A percentile compares a stretch with the other conserved stretches of the same genome.
phyloP scores from a whole-genome alignment of 2,888 invertebrate genomes.

The Osmoderma eremita region DNA sequence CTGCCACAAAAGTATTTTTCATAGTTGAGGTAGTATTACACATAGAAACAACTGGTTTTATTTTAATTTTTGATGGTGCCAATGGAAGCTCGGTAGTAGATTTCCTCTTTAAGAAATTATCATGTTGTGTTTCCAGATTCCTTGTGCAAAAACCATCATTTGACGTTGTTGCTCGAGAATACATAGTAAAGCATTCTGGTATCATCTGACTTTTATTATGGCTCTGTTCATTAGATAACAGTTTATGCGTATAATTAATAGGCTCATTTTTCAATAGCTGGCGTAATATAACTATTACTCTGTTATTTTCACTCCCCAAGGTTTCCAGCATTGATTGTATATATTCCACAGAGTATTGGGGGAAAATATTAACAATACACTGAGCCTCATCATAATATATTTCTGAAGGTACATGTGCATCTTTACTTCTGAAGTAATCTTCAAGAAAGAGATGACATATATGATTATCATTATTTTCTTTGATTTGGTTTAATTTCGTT shows the following conservation, averaged over 20 bases:
- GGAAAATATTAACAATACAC: slow-evolving; percentile 31
- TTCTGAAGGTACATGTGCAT: slow-evolving; percentile 11
- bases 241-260: slow-evolving; percentile 7
- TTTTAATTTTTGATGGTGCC: slow-evolving; percentile 9
- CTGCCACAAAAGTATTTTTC: neutral
- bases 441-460: slow-evolving; percentile 31
- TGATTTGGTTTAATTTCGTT: slow-evolving; percentile 25
- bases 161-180: neutral
- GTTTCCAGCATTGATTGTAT: slow-evolving; percentile 26
- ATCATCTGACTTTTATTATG: neutral
- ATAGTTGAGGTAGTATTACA: neutral
- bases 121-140: neutral
- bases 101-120: slow-evolving; percentile 17
- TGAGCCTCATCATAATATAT: slow-evolving; percentile 22
- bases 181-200: neutral
- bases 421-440: slow-evolving; percentile 29
- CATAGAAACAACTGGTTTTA: neutral
- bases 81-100: neutral
- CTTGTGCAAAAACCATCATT: neutral
- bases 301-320: slow-evolving; percentile 34
- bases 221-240: neutral
- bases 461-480: slow-evolving; percentile 21
- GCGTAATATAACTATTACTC: slow-evolving; percentile 29
- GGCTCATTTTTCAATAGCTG: slow-evolving; percentile 35
- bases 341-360: slow-evolving; percentile 34